phyloP scores from a whole-genome alignment of 23 tunicate genomes.

The Trididemnum clinides region DNA sequence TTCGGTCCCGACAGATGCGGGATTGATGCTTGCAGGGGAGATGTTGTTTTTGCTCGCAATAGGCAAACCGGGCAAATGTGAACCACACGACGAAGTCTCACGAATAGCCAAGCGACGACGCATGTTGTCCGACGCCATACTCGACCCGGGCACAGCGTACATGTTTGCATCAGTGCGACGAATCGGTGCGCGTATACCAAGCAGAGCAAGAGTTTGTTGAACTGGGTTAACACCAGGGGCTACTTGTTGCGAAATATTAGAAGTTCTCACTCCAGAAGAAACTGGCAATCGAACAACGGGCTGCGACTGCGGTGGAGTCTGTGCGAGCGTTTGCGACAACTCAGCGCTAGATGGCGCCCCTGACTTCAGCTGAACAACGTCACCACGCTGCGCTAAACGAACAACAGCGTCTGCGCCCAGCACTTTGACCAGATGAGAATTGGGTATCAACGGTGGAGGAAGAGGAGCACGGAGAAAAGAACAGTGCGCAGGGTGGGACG shows the following conservation, averaged over 20 bases:
- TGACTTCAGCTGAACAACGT: neutral
- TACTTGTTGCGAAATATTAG: neutral
- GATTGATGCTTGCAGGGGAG: neutral
- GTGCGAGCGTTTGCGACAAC: neutral
- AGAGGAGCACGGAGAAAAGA: conserved; percentile 2
- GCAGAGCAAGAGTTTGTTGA: conserved; percentile 42
- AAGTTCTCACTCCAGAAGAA: no score
- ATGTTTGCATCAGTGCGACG: neutral
- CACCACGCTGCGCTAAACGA: neutral
- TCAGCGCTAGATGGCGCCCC: neutral
- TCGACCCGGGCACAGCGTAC: neutral
- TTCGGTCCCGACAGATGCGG: neutral
- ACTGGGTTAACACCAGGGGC: conserved; percentile 29
- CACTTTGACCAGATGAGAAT: neutral
- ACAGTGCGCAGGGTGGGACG: neutral
- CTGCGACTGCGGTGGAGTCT: neutral
- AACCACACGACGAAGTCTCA: conserved; percentile 11
- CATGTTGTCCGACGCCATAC: conserved; percentile 44
- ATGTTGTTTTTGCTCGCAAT: neutral
- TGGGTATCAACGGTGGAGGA: neutral
- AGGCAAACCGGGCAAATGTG: neutral
- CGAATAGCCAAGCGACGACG: conserved; percentile 63
- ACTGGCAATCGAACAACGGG: neutral
- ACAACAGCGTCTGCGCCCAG: neutral
- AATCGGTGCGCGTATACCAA: conserved; percentile 40